phyloP scores from a whole-genome alignment of 2,113 vertebrate genomes.

The Dasyprocta punctata region DNA sequence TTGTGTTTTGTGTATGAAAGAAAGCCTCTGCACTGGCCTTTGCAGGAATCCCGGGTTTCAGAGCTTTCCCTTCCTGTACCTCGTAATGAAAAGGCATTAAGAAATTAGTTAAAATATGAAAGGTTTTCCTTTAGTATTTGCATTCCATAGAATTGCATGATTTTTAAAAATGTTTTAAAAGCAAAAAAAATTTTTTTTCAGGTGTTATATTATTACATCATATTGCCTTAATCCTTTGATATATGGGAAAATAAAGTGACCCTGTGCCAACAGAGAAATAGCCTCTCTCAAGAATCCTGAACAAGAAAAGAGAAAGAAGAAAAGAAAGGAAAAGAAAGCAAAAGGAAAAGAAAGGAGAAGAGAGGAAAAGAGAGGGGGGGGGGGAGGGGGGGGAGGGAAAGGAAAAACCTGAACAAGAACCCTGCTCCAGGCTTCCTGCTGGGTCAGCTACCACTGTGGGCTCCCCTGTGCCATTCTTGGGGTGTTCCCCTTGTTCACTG shows the following conservation, averaged over 20 bases:
- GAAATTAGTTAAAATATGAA: background rate
- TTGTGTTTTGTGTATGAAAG: background rate
- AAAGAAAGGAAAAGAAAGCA: background rate
- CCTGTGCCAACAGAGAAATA: background rate
- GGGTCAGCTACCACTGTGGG: too few relatives aligned
- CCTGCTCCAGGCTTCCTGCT: background rate
- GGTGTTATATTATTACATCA: background rate
- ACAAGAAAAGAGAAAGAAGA: background rate
- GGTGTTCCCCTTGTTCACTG: background rate
- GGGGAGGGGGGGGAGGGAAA: too few relatives aligned
- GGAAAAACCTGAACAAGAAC: background rate
- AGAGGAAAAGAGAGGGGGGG: too few relatives aligned
- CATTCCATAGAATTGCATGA: background rate
- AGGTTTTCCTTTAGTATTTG: background rate
- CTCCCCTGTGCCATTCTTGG: background rate
- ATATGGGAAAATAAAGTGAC: background rate
- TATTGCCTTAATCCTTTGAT: background rate
- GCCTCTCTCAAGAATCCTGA: background rate
- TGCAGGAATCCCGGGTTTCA: background rate
- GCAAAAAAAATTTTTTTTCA: background rate
- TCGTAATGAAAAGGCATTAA: background rate
- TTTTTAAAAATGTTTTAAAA: background rate
- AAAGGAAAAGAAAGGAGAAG: too few relatives aligned
- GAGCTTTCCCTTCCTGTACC: background rate
- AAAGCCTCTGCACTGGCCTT: background rate